phyloP scores from a whole-genome alignment of 1,140 invertebrate genomes.

The Homalodisca vitripennis region DNA sequence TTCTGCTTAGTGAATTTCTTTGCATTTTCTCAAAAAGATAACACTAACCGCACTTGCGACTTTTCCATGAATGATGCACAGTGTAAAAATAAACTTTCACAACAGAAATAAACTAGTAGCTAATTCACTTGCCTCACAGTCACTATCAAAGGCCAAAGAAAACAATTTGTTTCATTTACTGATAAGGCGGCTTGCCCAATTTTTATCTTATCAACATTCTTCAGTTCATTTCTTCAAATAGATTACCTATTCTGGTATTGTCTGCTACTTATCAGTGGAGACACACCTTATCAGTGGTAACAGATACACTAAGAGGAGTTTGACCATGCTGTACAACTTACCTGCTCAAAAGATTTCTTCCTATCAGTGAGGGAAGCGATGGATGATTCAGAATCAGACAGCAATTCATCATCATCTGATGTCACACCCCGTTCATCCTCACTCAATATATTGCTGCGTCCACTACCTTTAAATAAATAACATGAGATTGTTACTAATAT shows the following conservation, averaged over 20 bases:
- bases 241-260: not conserved
- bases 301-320: not conserved
- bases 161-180: not conserved
- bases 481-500: not conserved
- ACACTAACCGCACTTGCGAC: not conserved
- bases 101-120: not conserved
- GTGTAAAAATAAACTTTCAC: not conserved
- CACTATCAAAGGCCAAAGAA: not conserved
- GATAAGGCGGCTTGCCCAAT: not conserved
- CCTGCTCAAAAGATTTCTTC: slow-evolving; percentile 53
- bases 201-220: not conserved
- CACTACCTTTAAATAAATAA: slow-evolving; percentile 7
- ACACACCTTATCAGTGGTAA: not conserved
- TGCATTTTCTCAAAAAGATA: not conserved
- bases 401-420: slow-evolving; percentile 59
- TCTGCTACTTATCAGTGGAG: not conserved
- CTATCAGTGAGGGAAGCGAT: slow-evolving; percentile 55
- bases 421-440: slow-evolving; percentile 58
- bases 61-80: not conserved
- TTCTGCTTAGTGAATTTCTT: not conserved
- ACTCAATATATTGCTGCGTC: slow-evolving; percentile 48
- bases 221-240: slow-evolving; percentile 4
- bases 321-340: slow-evolving; percentile 2
- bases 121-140: not conserved
- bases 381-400: slow-evolving; percentile 61